A percentile compares a stretch with the other conserved stretches of the same genome.
These are phyloP conservation scores for Eira barbara DNA, from an alignment of 2,113 vertebrate species.

Conservation along the genomic window DNA sequence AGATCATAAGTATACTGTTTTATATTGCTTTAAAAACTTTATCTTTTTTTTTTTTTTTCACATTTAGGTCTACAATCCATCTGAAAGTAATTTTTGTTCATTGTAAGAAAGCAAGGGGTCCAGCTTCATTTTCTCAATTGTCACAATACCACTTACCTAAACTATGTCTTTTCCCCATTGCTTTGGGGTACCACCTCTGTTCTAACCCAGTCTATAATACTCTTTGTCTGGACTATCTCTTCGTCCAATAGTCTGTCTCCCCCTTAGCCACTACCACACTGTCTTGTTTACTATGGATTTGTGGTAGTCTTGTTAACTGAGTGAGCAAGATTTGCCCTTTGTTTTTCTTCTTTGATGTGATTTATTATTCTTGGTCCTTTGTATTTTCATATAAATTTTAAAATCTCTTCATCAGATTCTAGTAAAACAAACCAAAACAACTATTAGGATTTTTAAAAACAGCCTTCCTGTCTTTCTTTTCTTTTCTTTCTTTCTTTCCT, in stretches of 20 bases:
- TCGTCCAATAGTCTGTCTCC: background rate
- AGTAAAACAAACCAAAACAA: background rate
- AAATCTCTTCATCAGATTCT: background rate
- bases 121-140: background rate
- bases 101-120: background rate
- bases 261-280: too few relatives aligned
- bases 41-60: background rate
- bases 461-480: too few relatives aligned
- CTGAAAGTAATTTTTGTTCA: background rate
- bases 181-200: background rate
- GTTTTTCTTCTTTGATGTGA: background rate
- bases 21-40: background rate
- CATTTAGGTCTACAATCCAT: background rate
- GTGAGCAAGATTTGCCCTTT: background rate
- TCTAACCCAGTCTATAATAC: rapidly evolving
- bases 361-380: background rate
- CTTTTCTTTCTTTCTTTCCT: too few relatives aligned
- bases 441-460: background rate
- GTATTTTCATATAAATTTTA: background rate
- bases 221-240: background rate
- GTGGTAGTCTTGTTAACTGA: background rate
- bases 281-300: background rate
- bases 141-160: background rate
- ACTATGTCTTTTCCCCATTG: background rate
- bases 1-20: background rate